These are phyloP conservation scores for Ichneumoninae sp. DNA, from an alignment of 2,888 invertebrate species.

Conservation along the genomic window DNA sequence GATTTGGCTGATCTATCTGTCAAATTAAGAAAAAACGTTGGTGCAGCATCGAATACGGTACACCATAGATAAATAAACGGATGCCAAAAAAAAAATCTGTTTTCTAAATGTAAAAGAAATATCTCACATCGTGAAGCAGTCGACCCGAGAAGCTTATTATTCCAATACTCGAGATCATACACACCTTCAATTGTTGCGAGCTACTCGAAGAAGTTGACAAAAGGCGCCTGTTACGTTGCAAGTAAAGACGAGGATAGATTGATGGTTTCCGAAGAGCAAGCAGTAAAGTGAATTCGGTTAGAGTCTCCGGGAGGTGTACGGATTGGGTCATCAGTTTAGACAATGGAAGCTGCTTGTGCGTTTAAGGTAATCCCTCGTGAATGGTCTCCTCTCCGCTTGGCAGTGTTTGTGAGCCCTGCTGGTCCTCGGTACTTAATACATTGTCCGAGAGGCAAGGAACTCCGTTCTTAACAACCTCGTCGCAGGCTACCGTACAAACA, in stretches of 20 bases:
- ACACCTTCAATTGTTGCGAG: background rate
- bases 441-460: slow-evolving; percentile 75
- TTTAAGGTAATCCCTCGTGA: slow-evolving; percentile 83
- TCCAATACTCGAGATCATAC: background rate
- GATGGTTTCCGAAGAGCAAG: slow-evolving; percentile 27
- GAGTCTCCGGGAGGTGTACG: slow-evolving; percentile 57
- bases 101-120: background rate
- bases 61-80: background rate
- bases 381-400: slow-evolving; percentile 66
- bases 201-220: background rate
- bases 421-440: slow-evolving; percentile 80
- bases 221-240: background rate
- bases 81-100: background rate
- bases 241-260: background rate
- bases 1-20: background rate
- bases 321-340: slow-evolving; percentile 82
- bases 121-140: background rate
- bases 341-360: slow-evolving; percentile 82
- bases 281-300: slow-evolving; percentile 55
- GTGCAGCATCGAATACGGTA: background rate
- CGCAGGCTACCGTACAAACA: slow-evolving; percentile 71
- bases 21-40: background rate
- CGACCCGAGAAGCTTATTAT: background rate
- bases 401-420: slow-evolving; percentile 73
- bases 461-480: slow-evolving; percentile 80